A percentile compares a stretch with the other conserved stretches of the same genome.
phyloP scores from a whole-genome alignment of 2,888 invertebrate genomes.

The Polymixis flavicincta region DNA sequence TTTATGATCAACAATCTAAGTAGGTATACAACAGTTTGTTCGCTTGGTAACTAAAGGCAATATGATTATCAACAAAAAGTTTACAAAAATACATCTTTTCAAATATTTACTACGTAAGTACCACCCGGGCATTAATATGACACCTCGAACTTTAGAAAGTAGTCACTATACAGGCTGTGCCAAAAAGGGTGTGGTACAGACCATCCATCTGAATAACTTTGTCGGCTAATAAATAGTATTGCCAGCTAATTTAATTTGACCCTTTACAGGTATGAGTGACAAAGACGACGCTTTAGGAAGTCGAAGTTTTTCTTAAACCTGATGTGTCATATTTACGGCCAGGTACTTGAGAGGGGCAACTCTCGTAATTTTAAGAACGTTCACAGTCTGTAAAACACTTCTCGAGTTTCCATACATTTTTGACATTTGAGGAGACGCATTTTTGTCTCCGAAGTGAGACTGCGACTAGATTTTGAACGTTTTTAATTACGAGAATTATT shows the following conservation, averaged over 20 bases:
- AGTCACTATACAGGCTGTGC: not conserved
- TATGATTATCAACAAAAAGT: constrained; percentile 29
- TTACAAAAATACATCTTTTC: constrained; percentile 67
- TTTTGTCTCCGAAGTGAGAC: too few relatives aligned
- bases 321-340: not conserved
- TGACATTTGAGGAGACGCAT: too few relatives aligned
- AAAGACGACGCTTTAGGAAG: not conserved
- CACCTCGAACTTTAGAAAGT: not conserved
- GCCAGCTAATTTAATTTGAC: not conserved
- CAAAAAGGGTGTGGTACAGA: not conserved
- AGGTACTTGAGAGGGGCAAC: not conserved
- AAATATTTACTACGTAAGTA: constrained; percentile 34
- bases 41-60: constrained; percentile 44
- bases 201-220: not conserved
- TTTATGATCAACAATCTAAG: constrained; percentile 27
- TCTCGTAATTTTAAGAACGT: too few relatives aligned
- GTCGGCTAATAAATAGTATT: too few relatives aligned
- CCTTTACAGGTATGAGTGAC: not conserved
- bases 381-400: too few relatives aligned
- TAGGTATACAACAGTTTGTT: constrained; percentile 41
- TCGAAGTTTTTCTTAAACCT: not conserved
- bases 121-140: not conserved
- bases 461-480: too few relatives aligned
- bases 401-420: too few relatives aligned
- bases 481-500: too few relatives aligned